Evolutionary conservation across 2,888 invertebrate species (phyloP).

Genomic region (Alentia gelatinosa): DNA sequence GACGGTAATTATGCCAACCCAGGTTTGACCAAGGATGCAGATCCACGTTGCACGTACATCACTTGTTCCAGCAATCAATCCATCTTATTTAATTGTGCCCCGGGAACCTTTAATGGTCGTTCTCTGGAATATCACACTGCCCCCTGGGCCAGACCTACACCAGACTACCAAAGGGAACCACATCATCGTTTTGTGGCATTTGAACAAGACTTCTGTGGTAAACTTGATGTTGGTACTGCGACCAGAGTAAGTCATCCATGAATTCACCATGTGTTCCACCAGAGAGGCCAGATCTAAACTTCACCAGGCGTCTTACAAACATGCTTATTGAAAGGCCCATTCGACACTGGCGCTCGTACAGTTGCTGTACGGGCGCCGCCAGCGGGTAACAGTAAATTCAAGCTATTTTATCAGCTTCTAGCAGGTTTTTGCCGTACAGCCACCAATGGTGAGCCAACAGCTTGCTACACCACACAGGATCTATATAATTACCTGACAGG

Average conservation of each 20-base stretch:
- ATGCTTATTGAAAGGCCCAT: no score
- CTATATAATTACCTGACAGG: no score
- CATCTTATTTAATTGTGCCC: slow-evolving; percentile 29
- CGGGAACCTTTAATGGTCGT: slow-evolving; percentile 16
- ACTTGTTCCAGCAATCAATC: background rate
- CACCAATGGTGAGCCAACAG: no score
- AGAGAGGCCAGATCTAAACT: no score
- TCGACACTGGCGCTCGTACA: no score
- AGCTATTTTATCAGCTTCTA: no score
- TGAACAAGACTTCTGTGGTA: background rate
- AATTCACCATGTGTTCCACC: no score
- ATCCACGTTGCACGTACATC: slow-evolving; percentile 33
- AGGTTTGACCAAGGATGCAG: background rate
- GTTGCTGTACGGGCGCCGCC: no score
- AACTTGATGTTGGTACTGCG: background rate
- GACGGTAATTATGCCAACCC: slow-evolving; percentile 45
- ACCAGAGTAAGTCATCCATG: background rate
- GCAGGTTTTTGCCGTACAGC: no score
- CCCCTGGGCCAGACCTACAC: background rate
- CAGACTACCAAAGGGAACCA: background rate
- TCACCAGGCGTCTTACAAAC: no score
- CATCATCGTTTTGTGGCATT: background rate
- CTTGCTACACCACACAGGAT: no score
- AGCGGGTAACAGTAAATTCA: no score
- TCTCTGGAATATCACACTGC: background rate